A percentile compares a stretch with the other conserved stretches of the same genome.
These are phyloP conservation scores for Centroberyx gerrardi DNA, from an alignment of 2,797 vertebrate genomes.

Conservation along the genomic window DNA sequence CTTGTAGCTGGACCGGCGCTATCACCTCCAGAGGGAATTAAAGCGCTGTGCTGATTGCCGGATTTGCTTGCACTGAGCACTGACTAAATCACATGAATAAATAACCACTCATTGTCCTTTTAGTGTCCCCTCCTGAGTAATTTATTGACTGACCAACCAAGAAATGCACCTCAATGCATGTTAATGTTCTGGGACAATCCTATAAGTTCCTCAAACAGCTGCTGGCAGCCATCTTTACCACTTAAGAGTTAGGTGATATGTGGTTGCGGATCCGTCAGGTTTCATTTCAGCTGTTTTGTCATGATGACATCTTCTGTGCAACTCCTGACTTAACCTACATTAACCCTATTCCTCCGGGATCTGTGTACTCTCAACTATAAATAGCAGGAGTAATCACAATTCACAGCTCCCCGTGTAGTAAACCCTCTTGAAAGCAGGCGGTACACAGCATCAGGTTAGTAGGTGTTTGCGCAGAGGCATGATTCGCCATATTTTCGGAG, in stretches of 20 bases:
- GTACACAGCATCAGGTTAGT: constrained; percentile 17
- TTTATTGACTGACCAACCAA: constrained; percentile 47
- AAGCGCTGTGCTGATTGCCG: constrained; percentile 20
- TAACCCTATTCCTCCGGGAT: background rate
- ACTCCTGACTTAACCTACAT: background rate
- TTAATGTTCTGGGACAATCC: constrained; percentile 28
- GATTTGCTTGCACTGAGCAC: constrained; percentile 19
- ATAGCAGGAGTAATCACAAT: constrained; percentile 8
- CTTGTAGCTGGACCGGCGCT: background rate
- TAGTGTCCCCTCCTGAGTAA: constrained; percentile 50
- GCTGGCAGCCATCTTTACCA: constrained; percentile 6
- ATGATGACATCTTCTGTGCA: background rate
- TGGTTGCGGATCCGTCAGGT: background rate
- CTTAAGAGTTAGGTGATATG: constrained; percentile 1
- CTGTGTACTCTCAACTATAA: background rate
- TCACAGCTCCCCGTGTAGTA: background rate
- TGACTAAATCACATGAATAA: constrained; percentile 55
- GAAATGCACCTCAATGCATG: constrained; percentile 40
- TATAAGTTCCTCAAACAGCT: constrained; percentile 9
- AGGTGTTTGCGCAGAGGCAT: constrained; percentile 28
- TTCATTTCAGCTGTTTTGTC: background rate
- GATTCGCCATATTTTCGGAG: constrained; percentile 34
- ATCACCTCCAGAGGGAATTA: background rate
- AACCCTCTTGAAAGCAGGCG: constrained; percentile 15
- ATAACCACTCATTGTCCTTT: constrained; percentile 60